Evolutionary conservation across 2,888 invertebrate genomes (phyloP).

Genomic region (Andrena minutula): DNA sequence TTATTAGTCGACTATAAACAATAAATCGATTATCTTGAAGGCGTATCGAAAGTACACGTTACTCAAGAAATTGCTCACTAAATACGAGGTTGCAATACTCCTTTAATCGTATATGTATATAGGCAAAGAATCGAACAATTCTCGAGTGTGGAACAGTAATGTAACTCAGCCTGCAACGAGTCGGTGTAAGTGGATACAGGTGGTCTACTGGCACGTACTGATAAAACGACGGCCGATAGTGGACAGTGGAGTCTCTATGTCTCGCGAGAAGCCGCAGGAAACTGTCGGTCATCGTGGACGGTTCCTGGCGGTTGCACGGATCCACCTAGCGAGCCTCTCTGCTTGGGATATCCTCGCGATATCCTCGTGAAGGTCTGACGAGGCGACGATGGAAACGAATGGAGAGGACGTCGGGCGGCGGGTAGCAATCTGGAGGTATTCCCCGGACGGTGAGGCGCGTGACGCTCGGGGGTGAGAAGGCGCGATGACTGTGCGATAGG

Average conservation of each 20-base stretch:
- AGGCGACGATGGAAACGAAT: conserved; percentile 74
- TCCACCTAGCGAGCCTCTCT: conserved; percentile 39
- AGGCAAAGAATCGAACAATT: no score
- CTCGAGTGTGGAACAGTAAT: no score
- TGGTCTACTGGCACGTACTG: conserved; percentile 10
- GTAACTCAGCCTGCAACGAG: background rate
- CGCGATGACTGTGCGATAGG: conserved; percentile 74
- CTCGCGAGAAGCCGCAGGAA: conserved; percentile 25
- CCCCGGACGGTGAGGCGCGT: conserved; percentile 72
- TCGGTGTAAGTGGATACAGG: conserved; percentile 26
- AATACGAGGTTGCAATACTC: no score
- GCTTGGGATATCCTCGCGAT: conserved; percentile 61
- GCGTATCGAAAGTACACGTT: no score
- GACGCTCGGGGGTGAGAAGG: conserved; percentile 69
- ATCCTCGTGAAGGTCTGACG: conserved; percentile 65
- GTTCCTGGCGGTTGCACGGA: conserved; percentile 9
- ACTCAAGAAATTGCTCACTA: no score
- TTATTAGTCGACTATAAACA: no score
- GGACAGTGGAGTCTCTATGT: conserved; percentile 10
- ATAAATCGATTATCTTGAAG: no score
- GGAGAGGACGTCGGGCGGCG: conserved; percentile 63
- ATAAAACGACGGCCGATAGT: conserved; percentile 21
- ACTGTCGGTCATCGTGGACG: conserved; percentile 26
- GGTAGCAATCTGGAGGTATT: conserved; percentile 77
- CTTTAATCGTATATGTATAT: no score